Base-by-base conservation (phyloP, 2,888 invertebrate genomes). In the Villa cingulata region DNA sequence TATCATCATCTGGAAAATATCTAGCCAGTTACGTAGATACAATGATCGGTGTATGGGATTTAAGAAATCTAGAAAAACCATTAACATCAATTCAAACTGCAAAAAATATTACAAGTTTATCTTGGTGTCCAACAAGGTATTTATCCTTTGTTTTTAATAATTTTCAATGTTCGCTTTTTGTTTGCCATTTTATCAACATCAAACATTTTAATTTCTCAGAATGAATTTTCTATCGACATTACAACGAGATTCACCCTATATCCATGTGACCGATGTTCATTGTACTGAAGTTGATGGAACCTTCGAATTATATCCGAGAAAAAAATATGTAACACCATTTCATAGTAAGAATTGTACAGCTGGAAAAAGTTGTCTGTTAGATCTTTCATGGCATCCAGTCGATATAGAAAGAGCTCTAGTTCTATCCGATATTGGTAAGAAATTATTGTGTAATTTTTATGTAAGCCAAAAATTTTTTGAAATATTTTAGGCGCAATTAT, bases 261-360 rank as follows among this genome's bases (percentile, higher is more conserved):
- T 95, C 23, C 82, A 84, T 53, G 74, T 95, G 36, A 88, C 89
- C 63, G 92, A 95, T 66, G 83, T 95, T 51, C 86, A 86, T 57
- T 81, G 83, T 60, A 77, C 76, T 41, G 80, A 78, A 53, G 81
- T 81, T 53, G 86, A 86, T 20, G 60, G 57, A 58, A 77, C 82
- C 52, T 78, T 82, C 17, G 87, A 87, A 59, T 81, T 86, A 1
- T 79, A 83, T 34, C 80, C 83, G 41, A 71, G 86, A 32, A 86
- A 86, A 62, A 72, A 86, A 57, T 76, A 77, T 49, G 74, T 81
- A n/a, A 59, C 64, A 44, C 69, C 69, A 3, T 62, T 66, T 38
- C 49, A 55, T 48, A 45, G 37, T 16, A 45, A 46, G 39, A 45
- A 49, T 18, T 32, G 32, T 19, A 23, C 20, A 42, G 39, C 14